These are phyloP conservation scores for Anthopleura xanthogrammica DNA, from an alignment of 92 coral and sea anemone species.

Conservation along the genomic window DNA sequence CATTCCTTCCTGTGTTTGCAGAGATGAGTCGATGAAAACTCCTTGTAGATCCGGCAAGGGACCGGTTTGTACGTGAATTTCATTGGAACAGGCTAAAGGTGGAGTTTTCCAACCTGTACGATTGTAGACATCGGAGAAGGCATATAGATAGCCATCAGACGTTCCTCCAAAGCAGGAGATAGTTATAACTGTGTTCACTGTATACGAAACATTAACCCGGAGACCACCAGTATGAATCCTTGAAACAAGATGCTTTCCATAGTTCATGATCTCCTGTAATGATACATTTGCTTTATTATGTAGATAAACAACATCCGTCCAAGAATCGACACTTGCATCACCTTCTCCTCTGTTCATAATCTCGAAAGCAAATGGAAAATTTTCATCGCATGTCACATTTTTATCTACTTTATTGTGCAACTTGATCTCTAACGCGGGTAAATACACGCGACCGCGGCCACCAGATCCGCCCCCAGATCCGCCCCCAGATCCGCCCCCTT, in stretches of 20 bases:
- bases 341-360: slow-evolving; percentile 49
- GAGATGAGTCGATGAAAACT: slow-evolving; percentile 29
- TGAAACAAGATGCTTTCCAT: slow-evolving; percentile 48
- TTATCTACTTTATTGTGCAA: not conserved
- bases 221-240: slow-evolving; percentile 58
- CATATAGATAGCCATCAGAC: slow-evolving; percentile 41
- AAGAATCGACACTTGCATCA: slow-evolving; percentile 40
- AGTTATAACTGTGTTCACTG: slow-evolving; percentile 21
- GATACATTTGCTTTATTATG: slow-evolving; percentile 33
- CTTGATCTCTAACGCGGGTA: not conserved
- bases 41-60: slow-evolving; percentile 69
- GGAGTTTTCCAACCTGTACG: slow-evolving; percentile 22
- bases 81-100: slow-evolving; percentile 6
- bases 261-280: slow-evolving; percentile 33
- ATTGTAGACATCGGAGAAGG: slow-evolving; percentile 51
- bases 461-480: too few relatives aligned
- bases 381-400: slow-evolving; percentile 46
- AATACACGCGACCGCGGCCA: not conserved
- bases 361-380: slow-evolving; percentile 39
- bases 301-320: slow-evolving; percentile 64
- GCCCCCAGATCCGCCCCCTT: not conserved
- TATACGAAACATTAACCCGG: slow-evolving; percentile 35
- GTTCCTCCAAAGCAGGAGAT: slow-evolving; percentile 33
- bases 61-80: slow-evolving; percentile 24
- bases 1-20: slow-evolving; percentile 59